phyloP scores from a whole-genome alignment of 2,888 invertebrate species.

The Papilio gigon region DNA sequence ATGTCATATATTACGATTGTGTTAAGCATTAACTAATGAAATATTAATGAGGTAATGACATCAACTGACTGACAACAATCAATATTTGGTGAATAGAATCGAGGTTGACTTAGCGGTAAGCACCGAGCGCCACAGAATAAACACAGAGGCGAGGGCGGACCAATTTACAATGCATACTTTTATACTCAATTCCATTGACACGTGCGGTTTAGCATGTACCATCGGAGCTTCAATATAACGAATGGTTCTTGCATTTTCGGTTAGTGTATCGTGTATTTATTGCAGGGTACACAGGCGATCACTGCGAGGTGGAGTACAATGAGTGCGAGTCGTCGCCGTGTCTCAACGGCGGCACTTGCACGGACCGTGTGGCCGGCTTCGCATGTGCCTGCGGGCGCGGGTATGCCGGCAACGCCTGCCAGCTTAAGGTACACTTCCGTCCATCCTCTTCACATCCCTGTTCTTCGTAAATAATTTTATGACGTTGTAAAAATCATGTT shows the following conservation, averaged over 20 bases:
- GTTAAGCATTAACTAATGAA: not conserved
- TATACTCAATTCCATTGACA: conserved; percentile 14
- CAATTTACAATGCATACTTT: conserved; percentile 13
- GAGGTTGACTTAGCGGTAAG: conserved; percentile 8
- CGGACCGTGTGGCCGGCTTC: conserved; percentile 86
- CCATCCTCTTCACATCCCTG: not conserved
- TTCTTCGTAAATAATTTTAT: not conserved
- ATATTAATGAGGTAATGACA: conserved; percentile 11
- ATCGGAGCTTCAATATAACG: not conserved
- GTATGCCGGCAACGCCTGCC: conserved; percentile 86
- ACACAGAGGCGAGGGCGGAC: not conserved
- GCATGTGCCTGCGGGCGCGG: conserved; percentile 87
- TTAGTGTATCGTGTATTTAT: conserved; percentile 47
- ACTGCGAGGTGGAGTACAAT: conserved; percentile 88
- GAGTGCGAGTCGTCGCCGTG: conserved; percentile 90
- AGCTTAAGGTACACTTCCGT: conserved; percentile 83
- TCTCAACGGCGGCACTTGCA: conserved; percentile 88
- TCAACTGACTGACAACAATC: conserved; percentile 5
- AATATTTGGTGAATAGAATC: conserved; percentile 11
- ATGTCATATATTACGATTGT: not conserved
- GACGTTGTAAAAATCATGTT: too few species aligned
- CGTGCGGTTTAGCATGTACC: conserved; percentile 1
- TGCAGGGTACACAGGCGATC: conserved; percentile 86
- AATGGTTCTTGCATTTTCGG: not conserved
- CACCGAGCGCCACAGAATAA: not conserved